A percentile compares a stretch with the other conserved stretches of the same genome.
Evolutionary conservation across 1,140 invertebrate species (phyloP).

Genomic region (Pachyrhynchus sulphureomaculatus): DNA sequence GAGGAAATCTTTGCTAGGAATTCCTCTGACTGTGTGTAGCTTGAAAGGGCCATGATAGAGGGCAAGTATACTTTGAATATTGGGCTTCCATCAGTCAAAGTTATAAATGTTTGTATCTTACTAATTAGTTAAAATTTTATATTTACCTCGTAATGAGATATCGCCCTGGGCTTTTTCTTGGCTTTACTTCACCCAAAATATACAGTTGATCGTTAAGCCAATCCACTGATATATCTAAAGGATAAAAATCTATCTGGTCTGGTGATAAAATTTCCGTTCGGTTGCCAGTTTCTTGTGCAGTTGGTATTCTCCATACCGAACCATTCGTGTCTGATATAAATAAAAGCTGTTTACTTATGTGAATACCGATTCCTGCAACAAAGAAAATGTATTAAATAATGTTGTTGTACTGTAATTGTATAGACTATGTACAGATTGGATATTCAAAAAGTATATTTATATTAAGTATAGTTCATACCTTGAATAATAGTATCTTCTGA

Average conservation of each 20-base stretch:
- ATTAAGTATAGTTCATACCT: no score
- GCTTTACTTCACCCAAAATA: slow-evolving; percentile 65
- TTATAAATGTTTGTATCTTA: no score
- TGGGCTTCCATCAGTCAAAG: no score
- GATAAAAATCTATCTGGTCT: slow-evolving; percentile 59
- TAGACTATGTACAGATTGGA: no score
- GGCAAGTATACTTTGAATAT: no score
- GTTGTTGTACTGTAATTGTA: no score
- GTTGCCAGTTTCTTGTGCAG: slow-evolving; percentile 45
- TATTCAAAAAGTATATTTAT: no score
- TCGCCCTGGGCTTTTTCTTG: slow-evolving; percentile 28
- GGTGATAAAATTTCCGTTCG: slow-evolving; percentile 59
- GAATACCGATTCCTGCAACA: slow-evolving; percentile 71
- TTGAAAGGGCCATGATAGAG: no score
- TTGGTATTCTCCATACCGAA: slow-evolving; percentile 58
- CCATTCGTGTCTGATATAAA: slow-evolving; percentile 74
- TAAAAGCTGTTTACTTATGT: slow-evolving; percentile 67
- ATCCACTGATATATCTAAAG: slow-evolving; percentile 75
- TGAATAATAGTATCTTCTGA: slow-evolving; percentile 50
- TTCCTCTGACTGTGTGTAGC: no score
- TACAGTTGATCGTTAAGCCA: slow-evolving; percentile 85
- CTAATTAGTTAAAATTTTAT: no score
- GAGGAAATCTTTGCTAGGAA: no score
- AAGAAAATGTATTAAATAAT: no score
- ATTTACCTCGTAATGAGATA: slow-evolving; percentile 71